Percentiles rank a stretch among this genome's conserved stretches.
These are phyloP conservation scores for Tetragonula carbonaria DNA, from an alignment of 2,888 invertebrate species.

Conservation along the genomic window DNA sequence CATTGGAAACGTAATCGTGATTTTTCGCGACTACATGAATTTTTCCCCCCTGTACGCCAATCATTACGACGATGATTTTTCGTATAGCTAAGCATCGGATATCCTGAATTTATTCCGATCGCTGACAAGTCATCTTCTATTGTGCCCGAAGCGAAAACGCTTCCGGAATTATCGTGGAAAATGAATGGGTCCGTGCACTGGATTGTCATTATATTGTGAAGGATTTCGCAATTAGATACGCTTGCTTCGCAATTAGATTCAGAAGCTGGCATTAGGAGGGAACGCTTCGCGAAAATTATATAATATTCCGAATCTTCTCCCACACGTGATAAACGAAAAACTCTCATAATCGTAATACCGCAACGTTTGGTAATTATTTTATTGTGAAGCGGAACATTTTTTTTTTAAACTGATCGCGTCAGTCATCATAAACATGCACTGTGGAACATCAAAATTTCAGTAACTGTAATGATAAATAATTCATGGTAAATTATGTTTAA, in stretches of 20 bases:
- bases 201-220: slow-evolving; percentile 19
- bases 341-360: neutral
- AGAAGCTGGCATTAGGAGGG: neutral
- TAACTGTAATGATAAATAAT: too few relatives aligned
- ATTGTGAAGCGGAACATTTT: too few relatives aligned
- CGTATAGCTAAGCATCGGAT: slow-evolving; percentile 44
- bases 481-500: too few relatives aligned
- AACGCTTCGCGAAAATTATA: neutral
- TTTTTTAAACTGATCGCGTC: too few relatives aligned
- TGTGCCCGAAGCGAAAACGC: slow-evolving; percentile 13
- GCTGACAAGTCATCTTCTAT: slow-evolving; percentile 12
- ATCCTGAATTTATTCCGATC: slow-evolving; percentile 55
- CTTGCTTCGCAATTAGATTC: neutral
- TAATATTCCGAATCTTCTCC: neutral
- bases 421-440: too few relatives aligned
- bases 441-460: too few relatives aligned
- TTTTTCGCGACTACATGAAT: slow-evolving; percentile 21
- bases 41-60: slow-evolving; percentile 19
- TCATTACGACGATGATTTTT: slow-evolving; percentile 39
- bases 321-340: neutral
- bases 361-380: neutral
- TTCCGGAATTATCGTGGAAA: slow-evolving; percentile 56
- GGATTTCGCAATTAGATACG: slow-evolving; percentile 14
- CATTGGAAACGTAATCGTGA: slow-evolving; percentile 30
- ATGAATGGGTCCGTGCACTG: slow-evolving; percentile 8